Evolutionary conservation across 92 coral and sea anemone species (phyloP).

Genomic region (Umimayanthus kanabou): DNA sequence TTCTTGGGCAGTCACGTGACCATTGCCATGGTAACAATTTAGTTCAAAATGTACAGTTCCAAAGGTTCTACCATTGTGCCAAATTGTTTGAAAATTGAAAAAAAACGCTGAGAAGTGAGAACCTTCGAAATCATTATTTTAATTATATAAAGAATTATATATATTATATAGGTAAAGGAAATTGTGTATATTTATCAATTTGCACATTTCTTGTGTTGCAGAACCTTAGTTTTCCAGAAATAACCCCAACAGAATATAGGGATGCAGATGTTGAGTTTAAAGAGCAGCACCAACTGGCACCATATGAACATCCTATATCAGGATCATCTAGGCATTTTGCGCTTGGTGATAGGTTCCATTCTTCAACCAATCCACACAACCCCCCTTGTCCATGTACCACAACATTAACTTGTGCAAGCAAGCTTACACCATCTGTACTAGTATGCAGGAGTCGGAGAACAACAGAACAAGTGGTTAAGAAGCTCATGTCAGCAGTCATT

Average conservation of each 20-base stretch:
- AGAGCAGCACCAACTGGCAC: background rate
- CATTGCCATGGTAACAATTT: no score
- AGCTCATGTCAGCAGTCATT: conserved; percentile 57
- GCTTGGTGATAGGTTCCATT: conserved; percentile 61
- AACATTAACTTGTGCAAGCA: conserved; percentile 50
- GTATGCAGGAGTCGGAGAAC: conserved; percentile 61
- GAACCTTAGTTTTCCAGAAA: background rate
- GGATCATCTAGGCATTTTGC: conserved; percentile 47
- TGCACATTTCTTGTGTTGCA: background rate
- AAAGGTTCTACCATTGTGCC: no score
- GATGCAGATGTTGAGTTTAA: background rate
- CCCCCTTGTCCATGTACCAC: conserved; percentile 57
- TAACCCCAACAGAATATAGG: background rate
- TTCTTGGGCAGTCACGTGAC: no score
- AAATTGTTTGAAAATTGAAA: no score
- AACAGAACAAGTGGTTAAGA: conserved; percentile 42
- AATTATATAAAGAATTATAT: no score
- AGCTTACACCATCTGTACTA: conserved; percentile 43
- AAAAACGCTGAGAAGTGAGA: no score
- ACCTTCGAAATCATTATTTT: no score
- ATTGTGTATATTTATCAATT: background rate
- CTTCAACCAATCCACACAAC: conserved; percentile 60
- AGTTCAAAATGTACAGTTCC: no score
- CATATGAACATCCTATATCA: conserved; percentile 47
- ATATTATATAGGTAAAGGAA: background rate